phyloP scores from a whole-genome alignment of 1,140 invertebrate genomes.

The Alviniconcha marisindica region DNA sequence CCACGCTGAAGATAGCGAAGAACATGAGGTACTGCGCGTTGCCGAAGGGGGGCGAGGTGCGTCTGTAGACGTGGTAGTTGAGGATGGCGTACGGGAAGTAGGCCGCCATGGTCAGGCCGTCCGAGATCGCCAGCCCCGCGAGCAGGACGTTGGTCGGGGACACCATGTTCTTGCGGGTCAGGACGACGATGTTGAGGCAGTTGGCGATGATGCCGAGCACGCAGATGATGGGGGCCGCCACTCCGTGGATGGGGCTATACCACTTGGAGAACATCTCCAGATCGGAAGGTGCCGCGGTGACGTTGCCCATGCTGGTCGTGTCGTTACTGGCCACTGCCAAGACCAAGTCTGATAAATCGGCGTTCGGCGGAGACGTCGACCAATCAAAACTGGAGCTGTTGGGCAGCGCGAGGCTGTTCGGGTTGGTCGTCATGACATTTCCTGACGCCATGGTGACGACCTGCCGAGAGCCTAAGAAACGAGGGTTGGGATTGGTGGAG shows the following conservation, averaged over 20 bases:
- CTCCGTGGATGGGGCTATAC: constrained; percentile 82
- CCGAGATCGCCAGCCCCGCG: constrained; percentile 88
- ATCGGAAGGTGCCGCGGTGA: constrained; percentile 29
- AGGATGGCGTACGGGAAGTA: constrained; percentile 72
- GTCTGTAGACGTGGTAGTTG: constrained; percentile 68
- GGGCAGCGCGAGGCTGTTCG: neutral
- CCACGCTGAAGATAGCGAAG: constrained; percentile 83
- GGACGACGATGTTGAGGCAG: constrained; percentile 90
- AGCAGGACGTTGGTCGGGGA: constrained; percentile 89
- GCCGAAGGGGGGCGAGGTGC: constrained; percentile 52
- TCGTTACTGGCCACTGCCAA: neutral
- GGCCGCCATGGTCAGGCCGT: constrained; percentile 88
- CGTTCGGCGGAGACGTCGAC: neutral
- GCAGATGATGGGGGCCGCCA: constrained; percentile 85
- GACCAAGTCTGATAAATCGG: neutral
- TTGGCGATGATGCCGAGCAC: constrained; percentile 93
- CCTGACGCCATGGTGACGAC: constrained; percentile 1
- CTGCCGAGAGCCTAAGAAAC: no score
- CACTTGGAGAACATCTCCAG: constrained; percentile 56
- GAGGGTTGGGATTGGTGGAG: neutral
- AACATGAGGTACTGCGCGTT: constrained; percentile 68
- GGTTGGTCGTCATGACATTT: neutral
- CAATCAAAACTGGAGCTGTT: constrained; percentile 31
- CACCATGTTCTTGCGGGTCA: constrained; percentile 90
- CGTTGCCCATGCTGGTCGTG: constrained; percentile 20